phyloP scores from a whole-genome alignment of 2,888 invertebrate species.

The Cheilosia impressa region DNA sequence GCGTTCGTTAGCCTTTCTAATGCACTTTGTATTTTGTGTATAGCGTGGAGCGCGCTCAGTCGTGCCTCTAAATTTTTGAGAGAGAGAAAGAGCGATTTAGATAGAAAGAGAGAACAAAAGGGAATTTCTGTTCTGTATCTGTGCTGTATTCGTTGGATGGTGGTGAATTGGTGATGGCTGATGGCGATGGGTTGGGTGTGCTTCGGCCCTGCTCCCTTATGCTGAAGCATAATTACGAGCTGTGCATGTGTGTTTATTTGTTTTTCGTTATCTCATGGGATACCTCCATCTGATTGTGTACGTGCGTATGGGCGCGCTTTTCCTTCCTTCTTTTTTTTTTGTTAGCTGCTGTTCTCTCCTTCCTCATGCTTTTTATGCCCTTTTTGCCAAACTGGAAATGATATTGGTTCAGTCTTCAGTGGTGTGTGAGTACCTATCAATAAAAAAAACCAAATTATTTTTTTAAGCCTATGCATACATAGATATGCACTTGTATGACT shows the following conservation, averaged over 20 bases:
- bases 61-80: conserved; percentile 33
- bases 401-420: conserved; percentile 39
- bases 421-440: conserved; percentile 24
- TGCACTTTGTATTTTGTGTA: conserved; percentile 56
- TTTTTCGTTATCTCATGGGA: conserved; percentile 53
- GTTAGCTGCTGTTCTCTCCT: not conserved
- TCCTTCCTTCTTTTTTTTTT: conserved; percentile 21
- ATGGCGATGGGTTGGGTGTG: conserved; percentile 21
- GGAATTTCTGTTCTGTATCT: conserved; percentile 31
- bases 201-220: conserved; percentile 15
- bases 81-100: conserved; percentile 10
- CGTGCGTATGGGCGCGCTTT: conserved; percentile 57
- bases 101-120: conserved; percentile 28
- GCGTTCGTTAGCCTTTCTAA: conserved; percentile 65
- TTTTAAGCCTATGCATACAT: conserved; percentile 5
- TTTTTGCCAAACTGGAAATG: conserved; percentile 51
- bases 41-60: conserved; percentile 9
- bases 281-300: conserved; percentile 57
- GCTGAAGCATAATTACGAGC: conserved; percentile 42
- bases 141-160: conserved; percentile 2
- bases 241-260: conserved; percentile 54
- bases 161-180: not conserved
- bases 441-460: conserved; percentile 31
- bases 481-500: not conserved
- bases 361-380: conserved; percentile 3